These are phyloP conservation scores for Isoperla grammatica DNA, from an alignment of 2,888 invertebrate genomes.

Conservation along the genomic window DNA sequence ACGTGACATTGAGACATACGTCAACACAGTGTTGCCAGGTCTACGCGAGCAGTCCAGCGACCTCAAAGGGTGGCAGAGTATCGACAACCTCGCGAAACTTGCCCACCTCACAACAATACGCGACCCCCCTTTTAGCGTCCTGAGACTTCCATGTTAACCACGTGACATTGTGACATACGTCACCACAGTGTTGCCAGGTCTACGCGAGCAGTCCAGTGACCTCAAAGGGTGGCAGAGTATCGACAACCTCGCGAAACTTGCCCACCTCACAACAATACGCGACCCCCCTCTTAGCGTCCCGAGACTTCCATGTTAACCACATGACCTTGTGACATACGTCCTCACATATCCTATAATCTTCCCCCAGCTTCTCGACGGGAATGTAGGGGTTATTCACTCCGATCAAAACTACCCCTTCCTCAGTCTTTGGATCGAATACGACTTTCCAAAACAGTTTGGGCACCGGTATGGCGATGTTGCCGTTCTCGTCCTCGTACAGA, in stretches of 20 bases:
- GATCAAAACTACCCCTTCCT: slow-evolving; percentile 9
- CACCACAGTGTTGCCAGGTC: too few species aligned
- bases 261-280: slow-evolving; percentile 59
- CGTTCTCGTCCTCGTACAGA: slow-evolving; percentile 41
- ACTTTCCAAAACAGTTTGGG: slow-evolving; percentile 57
- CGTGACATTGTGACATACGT: slow-evolving; percentile 41
- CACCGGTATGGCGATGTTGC: slow-evolving; percentile 47
- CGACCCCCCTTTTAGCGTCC: slow-evolving; percentile 35
- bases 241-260: slow-evolving; percentile 50
- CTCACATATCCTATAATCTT: neutral
- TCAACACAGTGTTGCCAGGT: too few species aligned
- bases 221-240: slow-evolving; percentile 49
- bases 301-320: too few species aligned
- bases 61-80: slow-evolving; percentile 49
- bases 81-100: slow-evolving; percentile 43
- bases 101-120: too few species aligned
- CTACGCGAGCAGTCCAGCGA: slow-evolving; percentile 41
- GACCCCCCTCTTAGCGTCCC: slow-evolving; percentile 51
- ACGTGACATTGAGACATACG: too few species aligned
- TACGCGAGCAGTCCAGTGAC: slow-evolving; percentile 43
- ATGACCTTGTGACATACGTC: slow-evolving; percentile 43
- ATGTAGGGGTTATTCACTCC: slow-evolving; percentile 18
- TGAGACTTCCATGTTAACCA: too few species aligned
- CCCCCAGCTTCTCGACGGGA: neutral
- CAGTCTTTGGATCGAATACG: slow-evolving; percentile 5